phyloP scores from a whole-genome alignment of 2,113 vertebrate species.

The Ahaetulla prasina region DNA sequence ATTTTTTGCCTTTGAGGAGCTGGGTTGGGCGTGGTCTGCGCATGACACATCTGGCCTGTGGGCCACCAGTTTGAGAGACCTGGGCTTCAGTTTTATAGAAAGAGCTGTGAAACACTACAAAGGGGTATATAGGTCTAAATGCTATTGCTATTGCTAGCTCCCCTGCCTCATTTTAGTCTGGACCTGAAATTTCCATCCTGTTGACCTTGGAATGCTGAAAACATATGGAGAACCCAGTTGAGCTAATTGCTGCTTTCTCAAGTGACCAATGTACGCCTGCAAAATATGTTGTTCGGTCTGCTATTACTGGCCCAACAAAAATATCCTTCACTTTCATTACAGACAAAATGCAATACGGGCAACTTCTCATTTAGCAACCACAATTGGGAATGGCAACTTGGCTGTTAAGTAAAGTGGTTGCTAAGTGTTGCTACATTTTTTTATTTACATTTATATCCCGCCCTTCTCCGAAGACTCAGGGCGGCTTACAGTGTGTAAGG shows the following conservation, averaged over 20 bases:
- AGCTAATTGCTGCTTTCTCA: background rate
- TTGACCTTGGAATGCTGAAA: background rate
- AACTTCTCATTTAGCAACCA: background rate
- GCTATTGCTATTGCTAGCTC: background rate
- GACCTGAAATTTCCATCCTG: background rate
- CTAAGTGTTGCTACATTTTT: background rate
- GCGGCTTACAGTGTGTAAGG: too few relatives aligned
- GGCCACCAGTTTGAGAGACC: too few relatives aligned
- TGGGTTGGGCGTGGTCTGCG: rapidly evolving
- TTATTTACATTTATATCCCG: too few relatives aligned
- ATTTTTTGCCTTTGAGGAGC: too few relatives aligned
- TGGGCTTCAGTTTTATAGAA: too few relatives aligned
- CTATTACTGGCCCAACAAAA: background rate
- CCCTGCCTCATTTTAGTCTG: background rate
- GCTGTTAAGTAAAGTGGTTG: background rate
- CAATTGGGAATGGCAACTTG: background rate
- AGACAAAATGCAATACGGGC: background rate
- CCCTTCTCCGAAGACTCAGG: too few relatives aligned
- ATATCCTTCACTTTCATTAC: background rate
- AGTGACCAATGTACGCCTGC: background rate
- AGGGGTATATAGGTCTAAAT: too few relatives aligned
- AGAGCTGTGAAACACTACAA: too few relatives aligned
- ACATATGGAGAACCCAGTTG: background rate
- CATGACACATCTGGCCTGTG: too few relatives aligned
- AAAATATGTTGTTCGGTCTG: background rate